Evolutionary conservation across 2,888 invertebrate species (phyloP), one percentile per base, ranked within the genome.

Genomic region (Drosophila nigricruria): DNA sequence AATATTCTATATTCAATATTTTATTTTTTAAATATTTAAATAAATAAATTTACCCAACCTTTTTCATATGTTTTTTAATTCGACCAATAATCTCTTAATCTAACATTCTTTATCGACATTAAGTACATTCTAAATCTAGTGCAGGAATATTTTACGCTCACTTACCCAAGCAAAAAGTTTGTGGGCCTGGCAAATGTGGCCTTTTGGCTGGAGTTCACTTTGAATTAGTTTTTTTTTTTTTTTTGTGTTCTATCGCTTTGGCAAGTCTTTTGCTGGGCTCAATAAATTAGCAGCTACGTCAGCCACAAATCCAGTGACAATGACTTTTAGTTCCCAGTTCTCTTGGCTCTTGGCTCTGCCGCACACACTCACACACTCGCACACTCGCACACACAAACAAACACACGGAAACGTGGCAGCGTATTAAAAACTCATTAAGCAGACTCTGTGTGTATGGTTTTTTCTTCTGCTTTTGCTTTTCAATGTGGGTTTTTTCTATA

Each of bases 381-480:
- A 1, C 40, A 49, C 47, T 53, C 49, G 49, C 45, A 20, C 38
- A 66, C 14, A 40, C 38, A 68, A n/a, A 32, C 40, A 30, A 38
- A 30, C 49, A 36, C 57, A 49, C 72, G 69, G 54, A 68, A 65
- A 74, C 74, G 69, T 72, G 64, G 73, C 66, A 80, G 80, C 78
- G 82, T 89, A 89, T 87, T 89, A 87, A 89, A 89, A 87, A 82
- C 86, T 87, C 89, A 89, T 89, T 87, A 87, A 77, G 89, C 59
- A 57, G 54, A 58, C 56, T 42, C 58, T 38, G 57, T 27, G 53
- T 58, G 57, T 73, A n/a, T 34, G 32, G 25, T 20, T 50, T 32
- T 50, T 30, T n/a, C n/a, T 27, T n/a, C 8, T 5, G 50, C 14
- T 9, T 56, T 68, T 68, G 54, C 65, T 77, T 36, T 36, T 38